Conservation (phyloP, 2,113 vertebrate genomes). For the Eulacestoma nigropectus region DNA sequence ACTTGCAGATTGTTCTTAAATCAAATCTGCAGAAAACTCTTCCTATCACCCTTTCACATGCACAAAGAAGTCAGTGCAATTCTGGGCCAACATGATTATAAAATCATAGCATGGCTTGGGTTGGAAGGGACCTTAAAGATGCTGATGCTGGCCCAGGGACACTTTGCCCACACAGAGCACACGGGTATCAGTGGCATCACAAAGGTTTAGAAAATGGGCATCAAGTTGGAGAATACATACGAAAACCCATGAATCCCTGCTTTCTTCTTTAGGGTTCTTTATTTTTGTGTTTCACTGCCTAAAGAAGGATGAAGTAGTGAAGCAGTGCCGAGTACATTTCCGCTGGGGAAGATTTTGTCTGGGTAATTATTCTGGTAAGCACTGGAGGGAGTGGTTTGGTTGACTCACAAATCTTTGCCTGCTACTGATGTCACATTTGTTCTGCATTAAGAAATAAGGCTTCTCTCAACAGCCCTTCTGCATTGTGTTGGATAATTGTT, state of each 20-base stretch:
- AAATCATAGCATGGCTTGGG: neutral
- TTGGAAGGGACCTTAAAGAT: neutral
- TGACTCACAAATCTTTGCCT: neutral
- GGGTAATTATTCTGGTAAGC: constrained; percentile 79
- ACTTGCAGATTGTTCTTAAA: neutral
- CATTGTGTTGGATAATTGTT: neutral
- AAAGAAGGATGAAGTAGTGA: constrained; percentile 84
- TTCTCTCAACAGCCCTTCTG: neutral
- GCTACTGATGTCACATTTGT: neutral
- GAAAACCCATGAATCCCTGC: neutral
- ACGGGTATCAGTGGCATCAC: neutral
- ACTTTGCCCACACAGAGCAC: neutral
- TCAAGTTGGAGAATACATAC: neutral
- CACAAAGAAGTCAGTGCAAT: neutral
- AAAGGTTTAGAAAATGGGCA: neutral
- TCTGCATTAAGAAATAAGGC: neutral
- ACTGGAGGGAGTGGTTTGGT: neutral
- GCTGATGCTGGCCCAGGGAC: neutral
- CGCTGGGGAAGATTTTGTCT: constrained; percentile 73
- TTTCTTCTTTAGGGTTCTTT: constrained; percentile 76
- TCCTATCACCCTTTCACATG: neutral
- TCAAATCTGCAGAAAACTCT: neutral
- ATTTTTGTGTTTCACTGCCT: constrained; percentile 88
- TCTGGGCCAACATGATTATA: neutral
- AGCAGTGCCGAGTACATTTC: constrained; percentile 79